phyloP scores from a whole-genome alignment of 2,888 invertebrate species.

The Drosophila incognita region DNA sequence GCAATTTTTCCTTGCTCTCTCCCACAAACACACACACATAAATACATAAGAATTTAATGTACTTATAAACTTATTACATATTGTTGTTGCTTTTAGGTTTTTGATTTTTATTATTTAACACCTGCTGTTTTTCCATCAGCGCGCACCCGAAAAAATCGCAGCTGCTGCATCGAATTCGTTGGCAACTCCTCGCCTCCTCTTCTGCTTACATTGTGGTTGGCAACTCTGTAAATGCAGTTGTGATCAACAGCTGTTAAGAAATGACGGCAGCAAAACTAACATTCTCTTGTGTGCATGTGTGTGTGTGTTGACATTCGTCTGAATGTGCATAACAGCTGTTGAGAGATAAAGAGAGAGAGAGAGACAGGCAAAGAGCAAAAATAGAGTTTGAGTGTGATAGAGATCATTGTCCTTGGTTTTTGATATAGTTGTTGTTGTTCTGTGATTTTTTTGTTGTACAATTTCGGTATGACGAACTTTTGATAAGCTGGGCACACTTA shows the following conservation, averaged over 20 bases:
- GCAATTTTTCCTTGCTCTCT: conserved; percentile 37
- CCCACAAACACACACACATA: conserved; percentile 13
- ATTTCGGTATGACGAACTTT: conserved; percentile 25
- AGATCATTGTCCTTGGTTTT: conserved; percentile 24
- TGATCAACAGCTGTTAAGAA: conserved; percentile 60
- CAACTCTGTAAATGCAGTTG: conserved; percentile 49
- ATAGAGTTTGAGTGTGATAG: conserved; percentile 3
- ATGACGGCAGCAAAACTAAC: conserved; percentile 5
- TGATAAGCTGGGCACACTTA: conserved; percentile 22
- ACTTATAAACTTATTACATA: conserved; percentile 26
- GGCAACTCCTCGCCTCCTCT: conserved; percentile 33
- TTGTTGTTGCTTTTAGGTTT: conserved; percentile 44
- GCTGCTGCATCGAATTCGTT: conserved; percentile 40
- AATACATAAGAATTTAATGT: conserved; percentile 21
- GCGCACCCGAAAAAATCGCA: conserved; percentile 35
- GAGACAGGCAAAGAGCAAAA: neutral
- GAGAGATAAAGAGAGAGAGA: conserved; percentile 16
- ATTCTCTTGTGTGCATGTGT: conserved; percentile 9
- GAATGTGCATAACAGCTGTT: conserved; percentile 38
- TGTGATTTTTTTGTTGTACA: conserved; percentile 1
- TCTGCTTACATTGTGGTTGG: conserved; percentile 23
- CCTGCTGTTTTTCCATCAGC: conserved; percentile 75
- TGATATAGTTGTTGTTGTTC: conserved; percentile 44
- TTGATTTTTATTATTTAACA: conserved; percentile 70
- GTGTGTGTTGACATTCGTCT: conserved; percentile 12